Conservation (phyloP, 2,797 vertebrate genomes). For the Nothura maculosa region DNA sequence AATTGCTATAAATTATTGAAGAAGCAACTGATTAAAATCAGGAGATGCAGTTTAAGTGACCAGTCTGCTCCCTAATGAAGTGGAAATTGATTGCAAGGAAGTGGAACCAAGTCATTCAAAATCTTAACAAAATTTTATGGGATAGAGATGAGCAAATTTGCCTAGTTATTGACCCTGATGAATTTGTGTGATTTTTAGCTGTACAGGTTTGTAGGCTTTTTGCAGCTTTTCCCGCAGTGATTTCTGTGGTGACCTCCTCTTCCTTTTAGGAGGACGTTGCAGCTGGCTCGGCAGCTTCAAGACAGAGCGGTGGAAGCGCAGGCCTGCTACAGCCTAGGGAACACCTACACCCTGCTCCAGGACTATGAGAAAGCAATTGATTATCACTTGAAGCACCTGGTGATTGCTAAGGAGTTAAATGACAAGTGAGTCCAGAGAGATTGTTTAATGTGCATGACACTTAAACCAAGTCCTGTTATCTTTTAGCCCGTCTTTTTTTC, state of each 20-base stretch:
- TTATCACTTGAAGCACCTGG: slow-evolving; percentile 94
- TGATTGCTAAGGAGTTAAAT: slow-evolving; percentile 92
- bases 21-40: neutral
- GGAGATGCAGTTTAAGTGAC: neutral
- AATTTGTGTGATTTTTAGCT: neutral
- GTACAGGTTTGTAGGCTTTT: neutral
- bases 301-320: slow-evolving; percentile 95
- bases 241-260: neutral
- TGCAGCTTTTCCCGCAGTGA: neutral
- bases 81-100: neutral
- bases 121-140: neutral
- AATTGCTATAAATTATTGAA: neutral
- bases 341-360: slow-evolving; percentile 94
- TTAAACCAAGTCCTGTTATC: neutral
- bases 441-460: neutral
- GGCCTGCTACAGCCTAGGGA: slow-evolving; percentile 95
- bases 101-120: neutral
- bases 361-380: slow-evolving; percentile 95
- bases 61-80: neutral
- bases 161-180: neutral
- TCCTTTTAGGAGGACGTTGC: slow-evolving; percentile 87
- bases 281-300: slow-evolving; percentile 92
- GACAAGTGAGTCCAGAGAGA: slow-evolving; percentile 83
- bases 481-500: neutral
- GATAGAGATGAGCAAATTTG: neutral